A percentile compares a stretch with the other conserved stretches of the same genome.
Evolutionary conservation across 2,797 vertebrate species (phyloP).

Genomic region (Heterohyrax brucei): DNA sequence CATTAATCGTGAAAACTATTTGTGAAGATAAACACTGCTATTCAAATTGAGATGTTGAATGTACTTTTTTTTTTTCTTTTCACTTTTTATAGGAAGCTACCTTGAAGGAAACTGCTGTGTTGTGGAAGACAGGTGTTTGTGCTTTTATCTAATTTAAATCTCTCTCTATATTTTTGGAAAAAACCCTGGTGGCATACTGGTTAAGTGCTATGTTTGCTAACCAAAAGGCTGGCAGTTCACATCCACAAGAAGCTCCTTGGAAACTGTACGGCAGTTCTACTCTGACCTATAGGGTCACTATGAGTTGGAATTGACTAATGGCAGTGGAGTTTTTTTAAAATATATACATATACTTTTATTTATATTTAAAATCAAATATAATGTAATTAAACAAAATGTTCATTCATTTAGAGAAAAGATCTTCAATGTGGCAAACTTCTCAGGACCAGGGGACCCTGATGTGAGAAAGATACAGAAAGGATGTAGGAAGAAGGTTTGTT

Average conservation of each 20-base stretch:
- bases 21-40: constrained; percentile 57
- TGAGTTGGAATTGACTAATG: too few relatives aligned
- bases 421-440: background rate
- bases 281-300: too few relatives aligned
- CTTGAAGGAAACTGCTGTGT: background rate
- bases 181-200: too few relatives aligned
- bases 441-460: background rate
- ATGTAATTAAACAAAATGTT: background rate
- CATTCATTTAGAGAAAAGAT: background rate
- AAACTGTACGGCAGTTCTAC: too few relatives aligned
- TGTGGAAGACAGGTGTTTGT: background rate
- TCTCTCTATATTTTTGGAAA: background rate
- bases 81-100: background rate
- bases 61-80: background rate
- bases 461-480: background rate
- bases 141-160: background rate
- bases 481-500: too few relatives aligned
- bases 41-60: background rate
- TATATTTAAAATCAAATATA: constrained; percentile 27
- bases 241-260: too few relatives aligned
- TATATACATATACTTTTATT: constrained; percentile 1
- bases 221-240: too few relatives aligned
- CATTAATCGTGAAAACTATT: constrained; percentile 65
- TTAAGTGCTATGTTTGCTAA: too few relatives aligned
- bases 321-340: too few relatives aligned